Conservation (phyloP, 92 coral and sea anemone genomes). For the Isaurus tuberculatus region DNA sequence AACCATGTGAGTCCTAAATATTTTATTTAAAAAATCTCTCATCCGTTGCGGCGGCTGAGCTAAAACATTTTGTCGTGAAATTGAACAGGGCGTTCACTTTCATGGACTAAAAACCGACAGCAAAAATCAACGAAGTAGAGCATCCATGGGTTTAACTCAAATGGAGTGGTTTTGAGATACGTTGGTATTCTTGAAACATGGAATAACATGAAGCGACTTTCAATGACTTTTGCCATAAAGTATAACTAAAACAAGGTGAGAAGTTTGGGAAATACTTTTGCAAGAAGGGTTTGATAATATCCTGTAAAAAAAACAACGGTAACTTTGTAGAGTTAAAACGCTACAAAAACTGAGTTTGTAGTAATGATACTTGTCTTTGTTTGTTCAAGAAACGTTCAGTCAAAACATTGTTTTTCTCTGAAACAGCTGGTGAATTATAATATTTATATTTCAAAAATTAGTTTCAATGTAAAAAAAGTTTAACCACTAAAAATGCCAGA, state of each 20-base stretch:
- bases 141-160: neutral
- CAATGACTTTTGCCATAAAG: neutral
- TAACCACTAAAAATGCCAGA: too few species aligned
- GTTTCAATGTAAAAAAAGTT: too few species aligned
- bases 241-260: slow-evolving; percentile 21
- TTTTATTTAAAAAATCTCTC: slow-evolving; percentile 34
- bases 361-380: too few species aligned
- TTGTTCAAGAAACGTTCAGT: too few species aligned
- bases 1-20: slow-evolving; percentile 22
- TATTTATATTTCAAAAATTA: too few species aligned
- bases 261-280: neutral
- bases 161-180: too few species aligned
- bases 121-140: neutral
- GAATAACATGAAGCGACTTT: neutral
- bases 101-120: neutral
- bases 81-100: neutral
- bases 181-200: too few species aligned
- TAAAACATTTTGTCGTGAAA: neutral
- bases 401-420: too few species aligned
- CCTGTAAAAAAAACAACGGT: neutral
- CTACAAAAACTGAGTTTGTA: neutral
- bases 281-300: neutral
- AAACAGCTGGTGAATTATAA: too few species aligned
- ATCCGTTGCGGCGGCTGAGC: slow-evolving; percentile 1
- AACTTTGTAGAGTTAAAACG: neutral